Evolutionary conservation across 2,888 invertebrate genomes (phyloP).

Genomic region (Tenthredo scrophulariae): DNA sequence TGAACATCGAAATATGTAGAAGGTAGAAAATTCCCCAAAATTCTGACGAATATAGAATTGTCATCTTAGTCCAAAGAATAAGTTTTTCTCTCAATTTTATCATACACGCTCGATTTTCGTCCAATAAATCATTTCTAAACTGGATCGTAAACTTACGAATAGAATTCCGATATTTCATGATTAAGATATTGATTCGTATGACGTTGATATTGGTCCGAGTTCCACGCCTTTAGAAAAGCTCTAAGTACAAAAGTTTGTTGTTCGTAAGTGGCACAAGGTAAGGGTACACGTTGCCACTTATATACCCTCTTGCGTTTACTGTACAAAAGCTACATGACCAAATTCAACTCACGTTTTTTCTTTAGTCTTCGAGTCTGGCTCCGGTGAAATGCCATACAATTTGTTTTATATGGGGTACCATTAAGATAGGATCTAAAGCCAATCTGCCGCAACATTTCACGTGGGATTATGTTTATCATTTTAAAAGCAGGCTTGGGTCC

Average conservation of each 20-base stretch:
- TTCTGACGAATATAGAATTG: not conserved
- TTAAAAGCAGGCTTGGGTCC: not conserved
- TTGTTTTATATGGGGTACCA: constrained; percentile 68
- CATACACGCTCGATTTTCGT: not conserved
- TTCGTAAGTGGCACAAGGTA: constrained; percentile 27
- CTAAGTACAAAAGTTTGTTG: not conserved
- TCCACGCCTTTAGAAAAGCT: constrained; percentile 20
- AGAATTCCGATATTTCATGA: not conserved
- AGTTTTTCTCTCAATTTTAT: not conserved
- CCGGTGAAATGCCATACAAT: constrained; percentile 64
- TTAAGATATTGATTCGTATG: not conserved
- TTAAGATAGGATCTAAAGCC: constrained; percentile 66
- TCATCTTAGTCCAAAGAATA: not conserved
- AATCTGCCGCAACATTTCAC: constrained; percentile 59
- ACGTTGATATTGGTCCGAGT: not conserved
- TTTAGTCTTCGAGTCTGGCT: constrained; percentile 59
- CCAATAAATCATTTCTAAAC: not conserved
- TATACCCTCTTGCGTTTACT: constrained; percentile 19
- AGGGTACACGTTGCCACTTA: constrained; percentile 48
- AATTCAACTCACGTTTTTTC: constrained; percentile 70
- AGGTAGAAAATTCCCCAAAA: not conserved
- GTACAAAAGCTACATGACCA: constrained; percentile 59
- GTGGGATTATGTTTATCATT: constrained; percentile 24
- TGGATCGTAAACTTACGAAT: not conserved
- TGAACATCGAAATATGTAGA: not conserved